Base-by-base conservation (phyloP, 2,113 vertebrate genomes). In the Chaetorhynchus papuensis region DNA sequence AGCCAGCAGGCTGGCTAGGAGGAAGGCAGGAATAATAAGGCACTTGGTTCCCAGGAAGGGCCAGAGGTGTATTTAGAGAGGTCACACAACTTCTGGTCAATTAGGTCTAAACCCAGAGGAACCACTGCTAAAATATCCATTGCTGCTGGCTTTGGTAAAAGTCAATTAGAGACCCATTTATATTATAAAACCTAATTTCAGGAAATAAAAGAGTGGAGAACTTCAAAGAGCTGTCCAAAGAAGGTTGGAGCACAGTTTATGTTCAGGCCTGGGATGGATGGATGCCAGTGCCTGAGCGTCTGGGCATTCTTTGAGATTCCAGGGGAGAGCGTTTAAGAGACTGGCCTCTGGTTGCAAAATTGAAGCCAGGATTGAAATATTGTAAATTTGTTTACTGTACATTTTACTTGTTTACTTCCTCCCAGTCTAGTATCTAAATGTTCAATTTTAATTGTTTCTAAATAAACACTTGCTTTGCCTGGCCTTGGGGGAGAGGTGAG, bases 91-190 rank as follows among this genome's bases (percentile, higher is more conserved):
- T 94, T 20, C 76, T 93, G 76, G 71, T 74, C 94, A 97, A 93
- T 95, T 81, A 95, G 72, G 68, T 68, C 80, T 83, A 28, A 93
- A 87, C 69, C 86, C 80, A 92, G 80, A 93, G 76, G 71, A 96
- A 63, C 94, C 91, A 65, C 76, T 81, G 56, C 42, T 23, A 44
- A 93, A 97, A 63, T 74, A 96, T 96, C 86, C 95, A 75, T 70
- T 50, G 91, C 96, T 96, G 60, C 80, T 90, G 93, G 93, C 94
- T 92, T 92, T 59, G 47, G 68, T 9, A 78, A 70, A 93, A 87
- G 71, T 13, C 89, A 94, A 89, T 94, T 92, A 94, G 47, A 92
- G 50, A 70, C 1, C 4, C 27, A 86, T 81, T 86, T 81, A 52
- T 71, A 81, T 83, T 78, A 66, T n/a, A 94, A 92, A 94, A 42